Conservation (phyloP, 2,113 vertebrate genomes). For the Sarotherodon lohbergeri region DNA sequence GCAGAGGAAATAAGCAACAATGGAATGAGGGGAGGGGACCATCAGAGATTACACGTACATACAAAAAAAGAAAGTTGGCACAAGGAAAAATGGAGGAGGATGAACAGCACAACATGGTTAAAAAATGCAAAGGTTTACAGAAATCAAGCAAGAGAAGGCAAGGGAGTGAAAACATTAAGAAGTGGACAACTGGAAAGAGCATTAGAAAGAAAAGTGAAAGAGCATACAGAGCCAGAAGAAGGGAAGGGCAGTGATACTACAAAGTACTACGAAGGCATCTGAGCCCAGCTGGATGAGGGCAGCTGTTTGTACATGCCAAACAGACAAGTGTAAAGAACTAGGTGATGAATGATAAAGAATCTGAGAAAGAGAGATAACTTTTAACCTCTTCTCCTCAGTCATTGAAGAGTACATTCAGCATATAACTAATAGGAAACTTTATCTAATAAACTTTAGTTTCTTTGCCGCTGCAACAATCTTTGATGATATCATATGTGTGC, state of each 20-base stretch:
- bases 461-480: not conserved
- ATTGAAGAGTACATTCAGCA: not conserved
- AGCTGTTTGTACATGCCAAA: conserved; percentile 59
- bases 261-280: not conserved
- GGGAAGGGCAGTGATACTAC: not conserved
- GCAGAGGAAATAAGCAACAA: conserved; percentile 59
- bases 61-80: conserved; percentile 13
- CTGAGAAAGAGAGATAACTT: not conserved
- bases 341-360: conserved; percentile 7
- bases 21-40: conserved; percentile 46
- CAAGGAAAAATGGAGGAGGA: not conserved
- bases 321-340: conserved; percentile 28
- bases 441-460: not conserved
- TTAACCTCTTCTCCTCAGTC: not conserved
- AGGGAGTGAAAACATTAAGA: not conserved
- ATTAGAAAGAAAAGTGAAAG: not conserved
- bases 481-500: not conserved
- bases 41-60: conserved; percentile 31
- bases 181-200: not conserved
- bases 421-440: not conserved
- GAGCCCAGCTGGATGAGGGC: conserved; percentile 37
- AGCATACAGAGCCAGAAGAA: not conserved
- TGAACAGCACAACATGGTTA: not conserved
- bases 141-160: not conserved
- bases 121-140: not conserved